phyloP scores from a whole-genome alignment of 2,113 vertebrate species.

The Hoplias malabaricus region DNA sequence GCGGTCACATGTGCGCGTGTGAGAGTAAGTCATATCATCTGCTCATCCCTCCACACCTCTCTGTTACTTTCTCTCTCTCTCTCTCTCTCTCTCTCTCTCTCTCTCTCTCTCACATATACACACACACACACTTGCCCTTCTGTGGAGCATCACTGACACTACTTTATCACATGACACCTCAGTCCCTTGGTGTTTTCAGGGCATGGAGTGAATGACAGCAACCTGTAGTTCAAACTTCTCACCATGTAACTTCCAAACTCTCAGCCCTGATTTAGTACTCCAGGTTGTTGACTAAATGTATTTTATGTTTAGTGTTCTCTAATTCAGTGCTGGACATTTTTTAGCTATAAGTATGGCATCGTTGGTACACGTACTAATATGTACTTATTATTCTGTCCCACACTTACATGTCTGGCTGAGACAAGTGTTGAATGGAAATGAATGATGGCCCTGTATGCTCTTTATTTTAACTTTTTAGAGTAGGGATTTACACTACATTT shows the following conservation, averaged over 20 bases:
- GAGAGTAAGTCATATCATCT: slow-evolving; percentile 89
- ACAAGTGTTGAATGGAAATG: too few relatives aligned
- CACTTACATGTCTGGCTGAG: too few relatives aligned
- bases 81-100: neutral
- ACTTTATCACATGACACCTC: neutral
- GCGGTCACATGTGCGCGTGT: slow-evolving; percentile 99
- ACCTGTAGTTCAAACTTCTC: neutral
- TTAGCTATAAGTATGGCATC: too few relatives aligned
- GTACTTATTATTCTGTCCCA: too few relatives aligned
- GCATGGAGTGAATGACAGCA: neutral
- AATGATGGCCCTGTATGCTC: too few relatives aligned
- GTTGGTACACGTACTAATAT: too few relatives aligned
- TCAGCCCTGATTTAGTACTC: neutral
- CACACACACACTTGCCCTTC: neutral
- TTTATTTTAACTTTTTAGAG: too few relatives aligned
- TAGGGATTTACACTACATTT: too few relatives aligned
- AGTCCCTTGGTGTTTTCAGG: neutral
- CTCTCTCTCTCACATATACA: neutral
- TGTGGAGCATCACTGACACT: neutral
- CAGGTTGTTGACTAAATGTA: too few relatives aligned
- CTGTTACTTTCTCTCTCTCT: neutral
- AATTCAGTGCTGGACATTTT: too few relatives aligned
- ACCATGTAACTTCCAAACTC: neutral
- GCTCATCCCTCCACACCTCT: neutral
- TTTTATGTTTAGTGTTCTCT: too few relatives aligned